phyloP scores from a whole-genome alignment of 2,888 invertebrate genomes.

The Gonocerus acuteangulatus region DNA sequence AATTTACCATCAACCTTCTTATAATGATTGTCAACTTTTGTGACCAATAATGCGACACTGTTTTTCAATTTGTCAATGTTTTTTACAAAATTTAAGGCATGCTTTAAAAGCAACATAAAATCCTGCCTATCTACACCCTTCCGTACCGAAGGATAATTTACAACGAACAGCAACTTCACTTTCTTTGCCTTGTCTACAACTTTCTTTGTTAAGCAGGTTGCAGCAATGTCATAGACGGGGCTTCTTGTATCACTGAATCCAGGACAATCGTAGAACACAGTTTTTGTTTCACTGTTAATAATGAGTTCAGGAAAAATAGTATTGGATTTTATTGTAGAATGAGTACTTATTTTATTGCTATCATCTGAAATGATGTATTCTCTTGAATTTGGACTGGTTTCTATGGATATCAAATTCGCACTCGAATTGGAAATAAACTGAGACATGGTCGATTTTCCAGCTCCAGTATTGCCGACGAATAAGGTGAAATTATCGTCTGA shows the following conservation, averaged over 20 bases:
- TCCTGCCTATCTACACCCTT: not conserved
- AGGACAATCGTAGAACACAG: not conserved
- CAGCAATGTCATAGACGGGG: not conserved
- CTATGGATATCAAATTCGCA: no score
- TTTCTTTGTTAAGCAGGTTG: not conserved
- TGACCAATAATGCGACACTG: not conserved
- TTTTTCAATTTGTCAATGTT: not conserved
- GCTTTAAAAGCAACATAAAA: not conserved
- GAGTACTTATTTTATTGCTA: not conserved
- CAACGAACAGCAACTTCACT: not conserved
- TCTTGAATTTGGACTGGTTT: no score
- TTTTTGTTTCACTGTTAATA: not conserved
- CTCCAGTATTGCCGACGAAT: no score
- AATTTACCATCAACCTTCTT: not conserved
- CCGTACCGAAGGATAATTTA: not conserved
- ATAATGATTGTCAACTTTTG: not conserved
- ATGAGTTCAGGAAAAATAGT: not conserved
- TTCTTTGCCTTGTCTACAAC: not conserved
- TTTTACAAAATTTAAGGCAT: not conserved
- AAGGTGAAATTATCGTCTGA: no score
- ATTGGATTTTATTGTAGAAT: not conserved
- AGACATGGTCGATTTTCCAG: no score
- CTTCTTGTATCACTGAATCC: not conserved
- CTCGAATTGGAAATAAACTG: no score
- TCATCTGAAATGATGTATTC: not conserved